Evolutionary conservation across 53 echinoderm and acorn worm genomes (phyloP), one percentile per base, ranked within the genome.

Genomic region (Temnopleurus reevesii): DNA sequence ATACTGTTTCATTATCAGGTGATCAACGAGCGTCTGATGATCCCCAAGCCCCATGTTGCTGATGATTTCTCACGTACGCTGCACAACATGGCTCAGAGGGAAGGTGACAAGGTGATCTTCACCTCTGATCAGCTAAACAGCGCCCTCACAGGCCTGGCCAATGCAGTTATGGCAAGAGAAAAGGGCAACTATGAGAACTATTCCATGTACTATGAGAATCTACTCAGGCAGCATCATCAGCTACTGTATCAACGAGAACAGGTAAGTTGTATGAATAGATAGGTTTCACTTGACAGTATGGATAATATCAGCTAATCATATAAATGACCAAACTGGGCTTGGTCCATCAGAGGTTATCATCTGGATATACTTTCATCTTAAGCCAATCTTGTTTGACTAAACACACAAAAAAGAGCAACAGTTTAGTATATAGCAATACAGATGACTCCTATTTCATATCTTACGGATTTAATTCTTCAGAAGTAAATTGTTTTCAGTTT

Each of bases 121-220:
- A 76, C 87, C 24, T 81, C 89, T 12, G 94, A 94, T 15, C 89
- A 95, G 33, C 93, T 99, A 36, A 94, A 96, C 55, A 90, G 43
- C 12, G 92, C 99, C 58, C 93, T 99, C 58, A 84, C 96, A 27
- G 82, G 79, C 35, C 90, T 99, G 35, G 92, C 96, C 25, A 96
- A 90, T 41, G 92, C 94, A 17, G 90, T 98, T 63, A 98, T 98
- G 98, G 19, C 76, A 15, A 93, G 96, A 41, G 99, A 96, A 77
- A 92, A 91, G 55, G 96, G 94, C 81, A 99, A 93, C 86, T 99
- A 90, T 66, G 99, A 99, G 89, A 95, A 92, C 55, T 99, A 99
- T 77, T 99, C 99, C 81, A 99, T 99, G 99, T 99, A 94, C 90
- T 96, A 99, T 55, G 99, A 98, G 76, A 99, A 96, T 41, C 91